Percentiles rank a stretch among this genome's conserved stretches.
phyloP scores from a whole-genome alignment of 1,140 invertebrate species.

The Homalodisca vitripennis region DNA sequence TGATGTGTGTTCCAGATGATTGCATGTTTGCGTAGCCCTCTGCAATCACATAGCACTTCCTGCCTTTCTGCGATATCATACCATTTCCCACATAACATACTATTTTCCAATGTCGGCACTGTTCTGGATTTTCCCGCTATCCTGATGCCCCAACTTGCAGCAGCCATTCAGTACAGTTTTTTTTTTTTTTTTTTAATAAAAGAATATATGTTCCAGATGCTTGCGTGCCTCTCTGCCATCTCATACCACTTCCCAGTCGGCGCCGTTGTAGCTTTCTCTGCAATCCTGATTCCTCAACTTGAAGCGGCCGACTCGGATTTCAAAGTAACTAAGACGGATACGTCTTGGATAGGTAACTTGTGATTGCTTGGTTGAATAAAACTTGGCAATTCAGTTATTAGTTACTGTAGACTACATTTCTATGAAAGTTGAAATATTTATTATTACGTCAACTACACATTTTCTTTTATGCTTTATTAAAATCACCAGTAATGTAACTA shows the following conservation, averaged over 20 bases:
- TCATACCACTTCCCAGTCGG: conserved; percentile 59
- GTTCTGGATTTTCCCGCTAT: conserved; percentile 58
- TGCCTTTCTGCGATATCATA: no score
- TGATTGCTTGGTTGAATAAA: no score
- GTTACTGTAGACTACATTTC: no score
- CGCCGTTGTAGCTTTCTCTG: conserved; percentile 56
- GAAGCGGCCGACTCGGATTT: conserved; percentile 47
- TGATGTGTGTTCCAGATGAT: conserved; percentile 38
- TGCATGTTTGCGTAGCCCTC: conserved; percentile 56
- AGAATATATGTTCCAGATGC: conserved; percentile 34
- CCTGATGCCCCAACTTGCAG: conserved; percentile 54
- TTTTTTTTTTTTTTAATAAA: no score
- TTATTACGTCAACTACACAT: no score
- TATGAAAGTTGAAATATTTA: no score
- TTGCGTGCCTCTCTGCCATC: conserved; percentile 54
- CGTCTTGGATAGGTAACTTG: conserved; percentile 52
- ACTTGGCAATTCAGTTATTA: no score
- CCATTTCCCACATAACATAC: no score
- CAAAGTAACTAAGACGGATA: conserved; percentile 48
- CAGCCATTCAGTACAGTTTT: no score
- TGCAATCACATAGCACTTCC: no score
- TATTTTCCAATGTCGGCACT: conserved; percentile 58
- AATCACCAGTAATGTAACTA: no score
- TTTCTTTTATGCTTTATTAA: no score
- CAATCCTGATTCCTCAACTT: conserved; percentile 56